phyloP scores from a whole-genome alignment of 2,888 invertebrate genomes.

The Drosophila mimica region DNA sequence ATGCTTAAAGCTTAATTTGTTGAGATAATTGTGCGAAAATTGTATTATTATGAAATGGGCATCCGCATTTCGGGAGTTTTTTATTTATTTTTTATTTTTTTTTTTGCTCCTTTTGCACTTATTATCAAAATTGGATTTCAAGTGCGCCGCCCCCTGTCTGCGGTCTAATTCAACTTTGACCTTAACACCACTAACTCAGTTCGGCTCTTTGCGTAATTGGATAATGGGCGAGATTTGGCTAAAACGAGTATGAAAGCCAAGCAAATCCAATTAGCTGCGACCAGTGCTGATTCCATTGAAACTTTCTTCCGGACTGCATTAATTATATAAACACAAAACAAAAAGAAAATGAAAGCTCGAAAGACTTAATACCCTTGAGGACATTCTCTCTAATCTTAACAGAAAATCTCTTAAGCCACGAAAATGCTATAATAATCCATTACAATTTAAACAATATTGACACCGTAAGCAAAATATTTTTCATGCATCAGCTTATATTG shows the following conservation, averaged over 20 bases:
- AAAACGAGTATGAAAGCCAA: conserved; percentile 43
- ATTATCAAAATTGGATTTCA: conserved; percentile 77
- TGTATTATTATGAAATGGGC: conserved; percentile 76
- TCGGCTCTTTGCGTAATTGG: conserved; percentile 70
- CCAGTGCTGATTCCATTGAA: conserved; percentile 29
- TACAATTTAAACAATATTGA: neutral
- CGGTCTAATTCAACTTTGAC: conserved; percentile 60
- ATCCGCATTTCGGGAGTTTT: conserved; percentile 43
- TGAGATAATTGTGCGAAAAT: conserved; percentile 76
- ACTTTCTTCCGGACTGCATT: conserved; percentile 14
- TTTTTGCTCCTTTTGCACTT: conserved; percentile 32
- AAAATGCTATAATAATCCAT: neutral
- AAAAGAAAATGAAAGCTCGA: neutral
- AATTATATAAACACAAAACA: neutral
- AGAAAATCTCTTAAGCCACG: neutral
- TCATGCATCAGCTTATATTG: neutral
- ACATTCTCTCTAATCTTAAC: neutral
- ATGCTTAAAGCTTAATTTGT: conserved; percentile 76
- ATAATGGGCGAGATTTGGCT: conserved; percentile 63
- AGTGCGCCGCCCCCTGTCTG: conserved; percentile 37
- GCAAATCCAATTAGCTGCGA: conserved; percentile 62
- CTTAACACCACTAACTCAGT: conserved; percentile 54
- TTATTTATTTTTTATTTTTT: conserved; percentile 23
- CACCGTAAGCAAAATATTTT: neutral
- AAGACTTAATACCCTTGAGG: neutral